Evolutionary conservation across 1,140 invertebrate species (phyloP).

Genomic region (Plectrocnemia conspersa): DNA sequence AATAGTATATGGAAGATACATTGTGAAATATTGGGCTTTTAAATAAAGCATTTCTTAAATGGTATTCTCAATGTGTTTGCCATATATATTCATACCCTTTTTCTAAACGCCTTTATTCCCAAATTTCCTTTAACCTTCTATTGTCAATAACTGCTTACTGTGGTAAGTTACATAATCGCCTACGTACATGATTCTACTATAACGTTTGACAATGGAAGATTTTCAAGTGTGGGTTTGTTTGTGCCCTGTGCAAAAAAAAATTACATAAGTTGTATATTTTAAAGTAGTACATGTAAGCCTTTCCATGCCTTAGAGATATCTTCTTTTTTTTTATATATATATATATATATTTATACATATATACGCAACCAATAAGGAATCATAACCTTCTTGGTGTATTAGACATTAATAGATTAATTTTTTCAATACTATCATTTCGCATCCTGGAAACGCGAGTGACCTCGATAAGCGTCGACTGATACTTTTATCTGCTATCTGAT

Average conservation of each 20-base stretch:
- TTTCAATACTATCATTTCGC: no score
- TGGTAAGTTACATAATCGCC: conserved; percentile 13
- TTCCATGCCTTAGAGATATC: no score
- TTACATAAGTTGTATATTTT: conserved; percentile 1
- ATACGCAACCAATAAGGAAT: no score
- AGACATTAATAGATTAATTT: no score
- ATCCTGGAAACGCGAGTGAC: no score
- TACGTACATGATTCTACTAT: not conserved
- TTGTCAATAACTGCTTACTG: conserved; percentile 13
- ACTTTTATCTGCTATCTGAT: no score
- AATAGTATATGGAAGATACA: conserved; percentile 56
- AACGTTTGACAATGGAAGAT: conserved; percentile 22
- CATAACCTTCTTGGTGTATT: no score
- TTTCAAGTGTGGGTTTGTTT: conserved; percentile 4
- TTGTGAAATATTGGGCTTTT: conserved; percentile 57
- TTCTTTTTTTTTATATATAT: no score
- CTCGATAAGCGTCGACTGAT: no score
- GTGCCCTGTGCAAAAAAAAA: not conserved
- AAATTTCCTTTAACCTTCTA: conserved; percentile 32
- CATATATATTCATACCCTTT: conserved; percentile 51
- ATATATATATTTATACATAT: no score
- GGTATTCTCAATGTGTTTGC: conserved; percentile 59
- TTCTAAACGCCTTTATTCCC: conserved; percentile 37
- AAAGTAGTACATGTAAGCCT: not conserved
- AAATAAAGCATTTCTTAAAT: conserved; percentile 60